These are phyloP conservation scores for Limnephilus marmoratus DNA, from an alignment of 2,888 invertebrate genomes.

Conservation along the genomic window DNA sequence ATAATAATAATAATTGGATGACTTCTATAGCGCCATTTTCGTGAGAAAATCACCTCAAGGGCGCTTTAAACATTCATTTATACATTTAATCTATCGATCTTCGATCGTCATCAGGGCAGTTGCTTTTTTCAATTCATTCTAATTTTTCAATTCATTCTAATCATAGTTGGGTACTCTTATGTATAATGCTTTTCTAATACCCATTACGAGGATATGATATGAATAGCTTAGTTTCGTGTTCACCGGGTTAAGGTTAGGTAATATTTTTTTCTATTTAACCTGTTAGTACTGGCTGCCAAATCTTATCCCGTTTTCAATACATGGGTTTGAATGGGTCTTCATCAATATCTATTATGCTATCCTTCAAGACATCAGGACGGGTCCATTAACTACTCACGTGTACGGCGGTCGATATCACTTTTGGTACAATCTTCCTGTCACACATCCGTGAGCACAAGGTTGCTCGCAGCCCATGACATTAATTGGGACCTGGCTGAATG, in stretches of 20 bases:
- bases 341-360: neutral
- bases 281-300: neutral
- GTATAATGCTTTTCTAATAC: too few species aligned
- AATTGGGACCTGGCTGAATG: neutral
- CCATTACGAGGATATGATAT: too few species aligned
- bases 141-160: too few species aligned
- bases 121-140: too few species aligned
- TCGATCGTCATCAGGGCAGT: too few species aligned
- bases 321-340: neutral
- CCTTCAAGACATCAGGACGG: neutral
- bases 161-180: neutral
- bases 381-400: neutral
- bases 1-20: too few species aligned
- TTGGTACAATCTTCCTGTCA: neutral
- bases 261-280: neutral
- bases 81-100: too few species aligned
- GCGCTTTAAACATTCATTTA: too few species aligned
- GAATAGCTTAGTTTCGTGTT: neutral
- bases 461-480: neutral
- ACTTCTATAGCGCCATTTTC: too few species aligned
- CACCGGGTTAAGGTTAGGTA: neutral
- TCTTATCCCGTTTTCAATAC: neutral
- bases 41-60: too few species aligned
- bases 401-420: neutral
- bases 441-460: conserved; percentile 2